phyloP scores from a whole-genome alignment of 2,113 vertebrate genomes.

The Pristiophorus japonicus region DNA sequence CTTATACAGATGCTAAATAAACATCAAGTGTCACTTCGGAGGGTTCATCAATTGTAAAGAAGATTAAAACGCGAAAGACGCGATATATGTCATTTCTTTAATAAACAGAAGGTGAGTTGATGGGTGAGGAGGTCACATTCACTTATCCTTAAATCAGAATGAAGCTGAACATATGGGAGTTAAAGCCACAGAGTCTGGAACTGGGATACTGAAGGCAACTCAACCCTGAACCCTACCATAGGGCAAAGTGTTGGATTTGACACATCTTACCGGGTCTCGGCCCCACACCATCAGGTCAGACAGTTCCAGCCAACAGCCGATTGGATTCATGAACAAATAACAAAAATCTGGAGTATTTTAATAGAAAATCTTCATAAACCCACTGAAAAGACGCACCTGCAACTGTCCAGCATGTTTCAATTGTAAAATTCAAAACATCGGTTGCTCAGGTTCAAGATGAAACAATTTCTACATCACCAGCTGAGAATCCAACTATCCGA shows the following conservation, averaged over 20 bases:
- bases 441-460: neutral
- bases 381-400: neutral
- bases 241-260: neutral
- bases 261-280: neutral
- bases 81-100: neutral
- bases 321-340: neutral
- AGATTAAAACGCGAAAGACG: neutral
- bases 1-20: neutral
- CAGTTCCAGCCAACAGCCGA: neutral
- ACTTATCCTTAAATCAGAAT: neutral
- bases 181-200: neutral
- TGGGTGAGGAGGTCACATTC: neutral
- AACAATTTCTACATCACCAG: neutral
- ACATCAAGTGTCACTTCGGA: neutral
- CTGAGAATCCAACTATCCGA: neutral
- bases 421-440: slow-evolving; percentile 3
- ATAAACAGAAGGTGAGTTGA: neutral
- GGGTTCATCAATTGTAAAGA: neutral
- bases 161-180: neutral
- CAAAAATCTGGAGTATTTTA: neutral
- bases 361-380: neutral
- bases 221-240: neutral
- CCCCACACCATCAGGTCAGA: neutral
- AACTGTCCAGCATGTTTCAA: neutral
- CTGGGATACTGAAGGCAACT: neutral